These are phyloP conservation scores for Drosophila gunungcola DNA, from an alignment of 1,140 invertebrate species.

Conservation along the genomic window DNA sequence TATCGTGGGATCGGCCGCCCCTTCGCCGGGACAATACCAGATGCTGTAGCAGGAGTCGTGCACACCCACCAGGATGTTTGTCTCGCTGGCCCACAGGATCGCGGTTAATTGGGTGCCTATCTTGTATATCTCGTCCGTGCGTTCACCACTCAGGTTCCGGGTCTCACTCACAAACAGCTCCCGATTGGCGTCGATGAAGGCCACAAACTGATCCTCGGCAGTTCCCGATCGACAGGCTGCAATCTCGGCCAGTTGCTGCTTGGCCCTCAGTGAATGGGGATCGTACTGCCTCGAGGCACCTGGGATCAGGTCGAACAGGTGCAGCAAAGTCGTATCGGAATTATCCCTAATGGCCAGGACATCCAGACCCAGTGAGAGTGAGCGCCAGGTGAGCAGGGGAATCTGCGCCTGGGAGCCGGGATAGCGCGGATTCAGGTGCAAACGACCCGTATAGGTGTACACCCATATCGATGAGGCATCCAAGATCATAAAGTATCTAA, in stretches of 20 bases:
- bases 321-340: slow-evolving; percentile 90
- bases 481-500: slow-evolving; percentile 92
- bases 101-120: slow-evolving; percentile 92
- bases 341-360: slow-evolving; percentile 92
- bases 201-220: slow-evolving; percentile 89
- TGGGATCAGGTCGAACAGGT: slow-evolving; percentile 91
- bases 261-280: slow-evolving; percentile 86
- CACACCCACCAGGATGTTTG: slow-evolving; percentile 93
- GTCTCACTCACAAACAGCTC: slow-evolving; percentile 91
- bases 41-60: slow-evolving; percentile 92
- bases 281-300: slow-evolving; percentile 90
- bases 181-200: slow-evolving; percentile 92
- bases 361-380: slow-evolving; percentile 91
- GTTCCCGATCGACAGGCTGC: slow-evolving; percentile 90
- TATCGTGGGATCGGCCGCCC: slow-evolving; percentile 91
- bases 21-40: slow-evolving; percentile 93
- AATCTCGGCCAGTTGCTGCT: slow-evolving; percentile 89
- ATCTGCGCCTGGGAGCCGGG: slow-evolving; percentile 86
- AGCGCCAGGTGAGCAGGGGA: slow-evolving; percentile 86
- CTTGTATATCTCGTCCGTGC: slow-evolving; percentile 86
- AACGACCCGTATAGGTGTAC: slow-evolving; percentile 94
- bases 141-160: slow-evolving; percentile 79
- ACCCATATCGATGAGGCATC: slow-evolving; percentile 90
- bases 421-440: slow-evolving; percentile 91
- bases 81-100: slow-evolving; percentile 92